Base-by-base conservation (phyloP, 2,797 vertebrate species). In the Sebastes umbrosus region DNA sequence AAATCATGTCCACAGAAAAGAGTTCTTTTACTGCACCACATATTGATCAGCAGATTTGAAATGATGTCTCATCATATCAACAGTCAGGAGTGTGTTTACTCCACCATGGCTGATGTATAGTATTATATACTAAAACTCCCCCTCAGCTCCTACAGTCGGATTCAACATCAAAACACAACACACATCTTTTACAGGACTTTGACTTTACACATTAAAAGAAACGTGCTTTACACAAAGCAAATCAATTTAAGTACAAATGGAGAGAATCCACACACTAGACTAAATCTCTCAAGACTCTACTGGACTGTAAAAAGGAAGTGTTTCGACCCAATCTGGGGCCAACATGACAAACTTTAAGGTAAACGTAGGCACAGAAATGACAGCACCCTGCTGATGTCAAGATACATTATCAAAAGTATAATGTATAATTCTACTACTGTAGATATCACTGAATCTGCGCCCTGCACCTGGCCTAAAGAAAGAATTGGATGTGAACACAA, bases 1-100 rank as follows among this genome's bases (percentile, higher is more conserved):
- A 50, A 75, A 77, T 79, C 64, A 73, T 63, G 60, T 78, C 80
- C 27, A 75, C 36, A 39, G 54, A 34, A 72, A 46, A 62, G 68
- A 14, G 34, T 31, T 59, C 3, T 73, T 67, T 82, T 24, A 50
- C 11, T 27, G 20, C 34, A 32, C 25, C 54, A 31, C n/a, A 43
- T 36, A 43, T 18, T 63, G 25, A 60, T 55, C 6, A 66, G 12
- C 16, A 65, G 3, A 22, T 58, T 65, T 27, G 1, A 73, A 59
- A 60, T 43, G 25, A 75, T 5, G 6, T 73, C 13, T 52, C 18
- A 29, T 36, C 18, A 55, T 16, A 20, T 59, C 36, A 55, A 62
- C 43, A n/a, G 31, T 6, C 31, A 29, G 34, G 12, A 63, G 6
- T 55, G 32, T 58, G 60, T 46, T 4, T 62, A 29, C 27, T 74